phyloP scores from a whole-genome alignment of 1,140 invertebrate species.

The Aphaenogaster ashmeadi region DNA sequence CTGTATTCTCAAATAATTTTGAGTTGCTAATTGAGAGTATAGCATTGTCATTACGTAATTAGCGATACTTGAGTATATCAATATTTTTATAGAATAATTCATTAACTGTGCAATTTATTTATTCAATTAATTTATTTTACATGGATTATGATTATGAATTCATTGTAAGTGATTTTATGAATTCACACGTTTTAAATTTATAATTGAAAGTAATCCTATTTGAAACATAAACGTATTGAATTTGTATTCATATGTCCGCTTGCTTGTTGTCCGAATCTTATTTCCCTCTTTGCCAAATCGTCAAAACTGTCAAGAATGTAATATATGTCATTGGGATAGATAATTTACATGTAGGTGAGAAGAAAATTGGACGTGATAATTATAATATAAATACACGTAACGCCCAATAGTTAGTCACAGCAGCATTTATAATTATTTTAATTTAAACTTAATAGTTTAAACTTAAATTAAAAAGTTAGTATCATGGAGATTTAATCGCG shows the following conservation, averaged over 20 bases:
- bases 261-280: slow-evolving; percentile 57
- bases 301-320: slow-evolving; percentile 47
- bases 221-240: background rate
- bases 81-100: slow-evolving; percentile 28
- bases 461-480: too few species aligned
- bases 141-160: background rate
- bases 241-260: slow-evolving; percentile 47
- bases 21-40: background rate
- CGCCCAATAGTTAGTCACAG: background rate
- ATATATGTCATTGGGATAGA: background rate
- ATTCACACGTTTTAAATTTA: background rate
- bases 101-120: slow-evolving; percentile 36
- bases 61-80: background rate
- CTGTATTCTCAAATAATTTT: background rate
- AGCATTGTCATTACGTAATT: background rate
- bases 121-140: slow-evolving; percentile 4
- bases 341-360: background rate
- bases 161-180: slow-evolving; percentile 7
- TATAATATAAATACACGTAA: background rate
- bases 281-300: slow-evolving; percentile 55
- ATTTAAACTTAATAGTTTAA: background rate
- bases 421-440: background rate
- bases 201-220: slow-evolving; percentile 13
- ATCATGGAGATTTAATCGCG: background rate
- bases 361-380: slow-evolving; percentile 15